phyloP scores from a whole-genome alignment of 2,113 vertebrate genomes.

The Eubucco bourcierii region DNA sequence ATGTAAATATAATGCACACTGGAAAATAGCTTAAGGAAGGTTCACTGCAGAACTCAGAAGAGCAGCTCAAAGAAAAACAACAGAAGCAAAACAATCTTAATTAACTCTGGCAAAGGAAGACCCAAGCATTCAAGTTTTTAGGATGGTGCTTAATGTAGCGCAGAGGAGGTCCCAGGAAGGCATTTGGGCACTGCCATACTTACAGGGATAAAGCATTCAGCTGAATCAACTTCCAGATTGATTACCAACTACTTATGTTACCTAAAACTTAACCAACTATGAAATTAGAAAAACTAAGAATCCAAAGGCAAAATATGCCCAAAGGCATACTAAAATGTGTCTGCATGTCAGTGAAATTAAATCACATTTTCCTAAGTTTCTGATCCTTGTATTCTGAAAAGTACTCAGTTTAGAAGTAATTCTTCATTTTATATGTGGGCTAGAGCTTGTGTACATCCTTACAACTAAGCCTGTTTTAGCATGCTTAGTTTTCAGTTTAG shows the following conservation, averaged over 20 bases:
- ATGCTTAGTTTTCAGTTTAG: background rate
- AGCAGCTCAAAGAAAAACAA: background rate
- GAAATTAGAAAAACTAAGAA: background rate
- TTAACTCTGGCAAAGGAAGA: background rate
- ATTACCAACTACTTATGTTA: background rate
- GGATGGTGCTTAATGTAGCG: background rate
- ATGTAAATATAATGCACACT: background rate
- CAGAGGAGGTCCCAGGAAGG: background rate
- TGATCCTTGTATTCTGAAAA: background rate
- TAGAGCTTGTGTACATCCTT: background rate
- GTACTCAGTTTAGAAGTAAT: background rate
- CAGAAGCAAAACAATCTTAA: background rate
- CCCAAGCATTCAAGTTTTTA: background rate
- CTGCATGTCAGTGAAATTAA: background rate
- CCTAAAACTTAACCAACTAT: background rate
- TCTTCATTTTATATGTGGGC: background rate
- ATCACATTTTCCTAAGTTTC: background rate
- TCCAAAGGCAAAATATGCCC: background rate
- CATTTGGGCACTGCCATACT: background rate
- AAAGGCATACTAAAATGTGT: background rate
- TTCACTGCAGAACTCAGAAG: background rate
- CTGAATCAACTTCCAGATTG: background rate
- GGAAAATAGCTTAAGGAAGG: background rate
- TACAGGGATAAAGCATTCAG: background rate
- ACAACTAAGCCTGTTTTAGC: background rate